Evolutionary conservation across 2,888 invertebrate genomes (phyloP), one percentile per base, ranked within the genome.

Genomic region (Phania funesta): DNA sequence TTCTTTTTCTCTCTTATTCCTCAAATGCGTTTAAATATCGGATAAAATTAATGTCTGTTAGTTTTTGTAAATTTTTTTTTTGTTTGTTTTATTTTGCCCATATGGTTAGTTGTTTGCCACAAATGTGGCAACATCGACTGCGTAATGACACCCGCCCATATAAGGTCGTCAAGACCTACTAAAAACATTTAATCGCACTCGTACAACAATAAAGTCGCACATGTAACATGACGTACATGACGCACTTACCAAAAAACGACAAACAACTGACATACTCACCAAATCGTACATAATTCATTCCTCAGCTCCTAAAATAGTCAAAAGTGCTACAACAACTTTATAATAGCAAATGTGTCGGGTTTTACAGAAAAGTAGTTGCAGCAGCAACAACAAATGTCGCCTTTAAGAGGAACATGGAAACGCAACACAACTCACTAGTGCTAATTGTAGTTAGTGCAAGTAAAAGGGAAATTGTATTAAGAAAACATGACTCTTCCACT

Each of bases 101-200:
- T 82, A 78, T 78, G 82, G 78, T 35, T 56, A 24, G 41, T 75
- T 70, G 80, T 68, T 68, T 35, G 38, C 56, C 56, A 76, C 73
- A 80, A 80, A 76, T 83, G 82, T 75, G 78, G 78, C 77, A 70
- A 75, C 44, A 79, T 52, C 77, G 78, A 79, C 83, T 75, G 75
- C 83, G 75, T 80, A 82, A 82, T 82, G 78, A 82, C 82, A 82
- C 78, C 82, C 82, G 82, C 78, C 82, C 82, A 78, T 78, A 82
- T 82, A 82, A 82, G 82, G 82, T 70, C 65, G 70, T 38, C 50
- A 60, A 82, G 82, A 82, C 78, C 82, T 82, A 82, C 82, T 82
- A 82, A 78, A 68, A 76, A 67, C 76, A 70, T 67, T 67, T 76
- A 70, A 74, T 74, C 67, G 60, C 35, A 67, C 65, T 74, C 67